These are phyloP conservation scores for Sinocyclocheilus rhinocerous DNA, from an alignment of 2,113 vertebrate genomes.

Conservation along the genomic window DNA sequence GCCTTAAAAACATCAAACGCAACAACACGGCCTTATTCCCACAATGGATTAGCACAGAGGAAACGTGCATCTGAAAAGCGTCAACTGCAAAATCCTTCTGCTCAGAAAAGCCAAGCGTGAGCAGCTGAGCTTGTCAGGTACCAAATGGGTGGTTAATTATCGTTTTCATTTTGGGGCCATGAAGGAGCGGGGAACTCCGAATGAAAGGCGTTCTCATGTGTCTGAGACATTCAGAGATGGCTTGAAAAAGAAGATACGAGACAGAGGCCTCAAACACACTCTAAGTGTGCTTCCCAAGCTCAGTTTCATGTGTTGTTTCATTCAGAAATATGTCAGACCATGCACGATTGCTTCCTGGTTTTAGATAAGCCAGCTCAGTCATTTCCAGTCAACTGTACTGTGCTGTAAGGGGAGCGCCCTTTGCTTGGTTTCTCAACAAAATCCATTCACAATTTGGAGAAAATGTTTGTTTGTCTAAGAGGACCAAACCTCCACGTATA, in stretches of 20 bases:
- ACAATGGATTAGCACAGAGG: constrained; percentile 52
- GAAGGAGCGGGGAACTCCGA: constrained; percentile 39
- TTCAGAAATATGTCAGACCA: background rate
- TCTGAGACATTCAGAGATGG: background rate
- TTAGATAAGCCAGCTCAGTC: no score
- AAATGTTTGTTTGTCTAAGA: no score
- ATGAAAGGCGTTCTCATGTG: constrained; percentile 32
- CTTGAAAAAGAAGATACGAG: background rate
- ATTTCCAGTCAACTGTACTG: no score
- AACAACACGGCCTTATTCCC: constrained; percentile 30
- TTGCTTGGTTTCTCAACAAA: no score
- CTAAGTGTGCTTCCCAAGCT: background rate
- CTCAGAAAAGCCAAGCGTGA: background rate
- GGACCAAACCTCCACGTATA: no score
- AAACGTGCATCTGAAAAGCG: constrained; percentile 43
- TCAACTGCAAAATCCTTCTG: constrained; percentile 15
- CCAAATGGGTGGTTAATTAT: constrained; percentile 48
- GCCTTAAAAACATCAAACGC: constrained; percentile 52
- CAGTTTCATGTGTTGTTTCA: background rate
- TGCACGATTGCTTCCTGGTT: no score
- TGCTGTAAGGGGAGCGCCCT: no score
- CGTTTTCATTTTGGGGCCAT: constrained; percentile 49
- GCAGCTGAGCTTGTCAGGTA: constrained; percentile 39
- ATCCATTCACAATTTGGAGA: no score
- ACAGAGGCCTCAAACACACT: background rate